Percentiles rank a stretch among this genome's conserved stretches.
Conservation (phyloP, 2,888 invertebrate genomes). For the Eupithecia tripunctaria region DNA sequence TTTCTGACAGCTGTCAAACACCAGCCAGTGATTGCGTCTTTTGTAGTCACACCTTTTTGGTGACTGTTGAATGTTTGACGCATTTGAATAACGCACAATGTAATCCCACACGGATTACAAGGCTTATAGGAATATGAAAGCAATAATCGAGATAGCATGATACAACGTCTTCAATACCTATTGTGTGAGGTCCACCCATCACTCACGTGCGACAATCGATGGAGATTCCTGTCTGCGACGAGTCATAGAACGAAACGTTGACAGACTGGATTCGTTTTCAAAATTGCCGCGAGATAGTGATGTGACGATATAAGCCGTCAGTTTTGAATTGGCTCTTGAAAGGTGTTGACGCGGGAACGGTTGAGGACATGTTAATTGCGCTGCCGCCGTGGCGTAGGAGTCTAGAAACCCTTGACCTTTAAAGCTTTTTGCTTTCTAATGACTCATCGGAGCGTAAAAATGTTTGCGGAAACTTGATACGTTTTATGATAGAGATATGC, state of each 20-base stretch:
- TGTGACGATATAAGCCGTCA: constrained; percentile 76
- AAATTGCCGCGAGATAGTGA: constrained; percentile 63
- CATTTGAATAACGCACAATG: constrained; percentile 74
- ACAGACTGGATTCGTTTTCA: constrained; percentile 61
- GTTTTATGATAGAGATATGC: constrained; percentile 29
- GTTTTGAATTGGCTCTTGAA: constrained; percentile 72
- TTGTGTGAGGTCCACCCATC: constrained; percentile 71
- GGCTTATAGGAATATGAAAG: constrained; percentile 68
- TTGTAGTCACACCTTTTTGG: constrained; percentile 65
- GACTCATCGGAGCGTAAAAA: constrained; percentile 35
- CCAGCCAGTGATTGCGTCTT: constrained; percentile 69
- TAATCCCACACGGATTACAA: constrained; percentile 77
- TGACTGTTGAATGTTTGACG: constrained; percentile 51
- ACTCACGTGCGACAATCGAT: constrained; percentile 77
- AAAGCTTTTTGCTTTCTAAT: constrained; percentile 36
- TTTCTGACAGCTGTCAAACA: constrained; percentile 82
- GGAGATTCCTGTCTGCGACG: constrained; percentile 69
- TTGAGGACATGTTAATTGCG: constrained; percentile 79
- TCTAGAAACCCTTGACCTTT: constrained; percentile 42
- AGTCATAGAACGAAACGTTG: constrained; percentile 71
- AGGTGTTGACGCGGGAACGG: constrained; percentile 74
- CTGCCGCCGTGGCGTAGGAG: constrained; percentile 59
- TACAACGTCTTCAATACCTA: constrained; percentile 79
- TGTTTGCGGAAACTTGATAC: constrained; percentile 37
- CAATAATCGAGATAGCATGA: constrained; percentile 77